Conservation (phyloP, 1,140 invertebrate genomes). For the Mercenaria mercenaria region DNA sequence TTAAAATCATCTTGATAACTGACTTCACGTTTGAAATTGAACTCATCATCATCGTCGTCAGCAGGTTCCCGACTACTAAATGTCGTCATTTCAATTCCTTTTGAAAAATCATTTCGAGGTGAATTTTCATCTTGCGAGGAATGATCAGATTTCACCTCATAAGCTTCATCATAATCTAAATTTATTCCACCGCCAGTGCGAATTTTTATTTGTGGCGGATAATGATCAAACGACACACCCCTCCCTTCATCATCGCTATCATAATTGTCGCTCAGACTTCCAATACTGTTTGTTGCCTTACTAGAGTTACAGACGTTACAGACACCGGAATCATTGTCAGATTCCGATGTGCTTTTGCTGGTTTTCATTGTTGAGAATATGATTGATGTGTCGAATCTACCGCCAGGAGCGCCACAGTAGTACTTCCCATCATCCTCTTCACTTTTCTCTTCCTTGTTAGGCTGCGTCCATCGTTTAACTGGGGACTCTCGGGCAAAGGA, state of each 20-base stretch:
- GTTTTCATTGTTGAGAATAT: not conserved
- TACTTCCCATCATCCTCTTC: constrained; percentile 66
- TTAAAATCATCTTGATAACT: constrained; percentile 69
- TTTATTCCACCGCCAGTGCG: constrained; percentile 49
- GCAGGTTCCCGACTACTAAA: constrained; percentile 43
- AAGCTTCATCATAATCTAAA: constrained; percentile 79
- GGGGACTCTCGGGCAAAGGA: constrained; percentile 27
- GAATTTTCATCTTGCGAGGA: constrained; percentile 75
- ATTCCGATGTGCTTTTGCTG: constrained; percentile 7
- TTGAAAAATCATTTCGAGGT: constrained; percentile 74
- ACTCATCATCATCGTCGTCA: constrained; percentile 57
- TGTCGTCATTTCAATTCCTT: constrained; percentile 74
- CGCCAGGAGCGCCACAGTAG: not conserved
- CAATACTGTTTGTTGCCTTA: constrained; percentile 73
- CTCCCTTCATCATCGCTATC: constrained; percentile 70
- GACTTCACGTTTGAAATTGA: not conserved
- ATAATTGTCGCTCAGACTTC: constrained; percentile 69
- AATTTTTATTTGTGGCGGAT: constrained; percentile 60
- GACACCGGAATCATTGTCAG: constrained; percentile 71
- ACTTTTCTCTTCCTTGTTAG: constrained; percentile 25
- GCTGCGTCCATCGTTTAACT: constrained; percentile 13
- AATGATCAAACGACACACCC: constrained; percentile 72
- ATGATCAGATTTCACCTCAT: constrained; percentile 77
- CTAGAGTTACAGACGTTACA: constrained; percentile 76
- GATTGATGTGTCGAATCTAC: not conserved